Evolutionary conservation across 2,797 vertebrate genomes (phyloP).

Genomic region (Tarsius wallacei): DNA sequence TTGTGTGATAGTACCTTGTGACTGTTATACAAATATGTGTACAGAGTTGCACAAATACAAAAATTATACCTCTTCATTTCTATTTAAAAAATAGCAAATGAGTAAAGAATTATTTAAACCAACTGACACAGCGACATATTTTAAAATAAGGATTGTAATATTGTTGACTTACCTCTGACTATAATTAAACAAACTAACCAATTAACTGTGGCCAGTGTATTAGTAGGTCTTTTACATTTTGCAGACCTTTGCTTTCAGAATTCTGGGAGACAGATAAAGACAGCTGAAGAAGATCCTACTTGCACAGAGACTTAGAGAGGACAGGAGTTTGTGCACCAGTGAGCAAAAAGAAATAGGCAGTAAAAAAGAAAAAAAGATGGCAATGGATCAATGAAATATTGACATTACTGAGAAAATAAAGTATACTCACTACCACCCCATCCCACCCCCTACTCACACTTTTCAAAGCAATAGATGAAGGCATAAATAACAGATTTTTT

Average conservation of each 20-base stretch:
- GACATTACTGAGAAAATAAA: not conserved
- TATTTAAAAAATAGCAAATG: conserved; percentile 35
- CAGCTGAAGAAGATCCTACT: not conserved
- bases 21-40: not conserved
- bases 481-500: not conserved
- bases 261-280: not conserved
- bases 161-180: conserved; percentile 10
- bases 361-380: not conserved
- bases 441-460: not conserved
- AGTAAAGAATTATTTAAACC: conserved; percentile 53
- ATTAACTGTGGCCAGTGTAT: not conserved
- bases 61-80: conserved; percentile 12
- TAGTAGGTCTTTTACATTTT: not conserved
- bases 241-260: conserved; percentile 32
- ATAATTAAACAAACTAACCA: conserved; percentile 65
- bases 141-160: not conserved
- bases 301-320: not conserved
- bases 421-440: not conserved
- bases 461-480: not conserved
- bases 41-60: conserved; percentile 9
- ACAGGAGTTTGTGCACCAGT: not conserved
- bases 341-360: conserved; percentile 42
- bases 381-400: conserved; percentile 2
- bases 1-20: not conserved
- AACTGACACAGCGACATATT: conserved; percentile 1